A percentile compares a stretch with the other conserved stretches of the same genome.
Evolutionary conservation across 2,888 invertebrate species (phyloP).

Genomic region (Sericinus montela): DNA sequence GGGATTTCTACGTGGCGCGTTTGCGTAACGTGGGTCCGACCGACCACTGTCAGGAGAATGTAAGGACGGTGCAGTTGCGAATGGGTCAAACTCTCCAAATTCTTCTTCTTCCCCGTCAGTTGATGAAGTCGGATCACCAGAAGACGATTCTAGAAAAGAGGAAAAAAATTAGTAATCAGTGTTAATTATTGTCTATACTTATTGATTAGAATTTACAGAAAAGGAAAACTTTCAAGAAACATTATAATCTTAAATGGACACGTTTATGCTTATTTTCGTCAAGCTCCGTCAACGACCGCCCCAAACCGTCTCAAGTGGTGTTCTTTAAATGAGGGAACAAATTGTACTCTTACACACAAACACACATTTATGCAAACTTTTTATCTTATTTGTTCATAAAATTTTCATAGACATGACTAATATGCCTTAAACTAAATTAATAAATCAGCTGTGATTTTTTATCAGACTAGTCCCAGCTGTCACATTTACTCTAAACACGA

Average conservation of each 20-base stretch:
- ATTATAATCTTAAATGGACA: conserved; percentile 29
- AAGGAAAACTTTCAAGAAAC: too few relatives aligned
- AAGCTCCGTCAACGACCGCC: conserved; percentile 40
- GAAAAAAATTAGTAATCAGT: background rate
- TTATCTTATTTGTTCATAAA: background rate
- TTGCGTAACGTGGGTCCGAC: conserved; percentile 73
- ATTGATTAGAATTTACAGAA: too few relatives aligned
- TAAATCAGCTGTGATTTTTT: too few relatives aligned
- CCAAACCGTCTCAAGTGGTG: conserved; percentile 51
- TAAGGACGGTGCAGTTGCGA: conserved; percentile 76
- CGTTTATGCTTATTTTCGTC: conserved; percentile 39
- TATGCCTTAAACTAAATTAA: too few relatives aligned
- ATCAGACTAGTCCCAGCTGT: too few relatives aligned
- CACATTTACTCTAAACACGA: too few relatives aligned
- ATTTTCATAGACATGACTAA: background rate
- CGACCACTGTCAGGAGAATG: conserved; percentile 86
- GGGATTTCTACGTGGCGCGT: conserved; percentile 83
- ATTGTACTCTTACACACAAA: conserved; percentile 35
- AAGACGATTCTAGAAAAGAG: conserved; percentile 60
- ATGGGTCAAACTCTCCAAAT: conserved; percentile 72
- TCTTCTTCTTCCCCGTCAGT: conserved; percentile 81
- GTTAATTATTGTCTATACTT: too few relatives aligned
- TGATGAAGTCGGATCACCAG: conserved; percentile 71
- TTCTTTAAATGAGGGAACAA: conserved; percentile 51
- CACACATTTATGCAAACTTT: conserved; percentile 22